phyloP scores from a whole-genome alignment of 2,797 vertebrate species.

The Hozukius guyotensis region DNA sequence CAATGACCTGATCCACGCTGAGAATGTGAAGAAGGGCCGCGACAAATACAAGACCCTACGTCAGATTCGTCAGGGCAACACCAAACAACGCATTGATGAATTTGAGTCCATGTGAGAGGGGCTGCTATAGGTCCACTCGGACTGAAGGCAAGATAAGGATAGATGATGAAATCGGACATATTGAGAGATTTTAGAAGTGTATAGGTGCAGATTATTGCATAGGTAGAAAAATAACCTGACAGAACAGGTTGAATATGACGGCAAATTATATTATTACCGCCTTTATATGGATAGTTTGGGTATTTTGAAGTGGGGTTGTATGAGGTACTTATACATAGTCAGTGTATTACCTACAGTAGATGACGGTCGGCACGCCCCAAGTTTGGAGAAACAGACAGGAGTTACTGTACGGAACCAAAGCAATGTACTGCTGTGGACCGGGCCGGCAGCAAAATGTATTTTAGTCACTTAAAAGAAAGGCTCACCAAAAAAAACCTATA shows the following conservation, averaged over 20 bases:
- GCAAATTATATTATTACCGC: conserved; percentile 12
- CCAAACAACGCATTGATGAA: conserved; percentile 97
- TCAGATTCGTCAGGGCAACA: conserved; percentile 97
- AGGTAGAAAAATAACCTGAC: conserved; percentile 14
- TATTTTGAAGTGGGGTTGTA: too few relatives aligned
- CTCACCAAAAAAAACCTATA: too few relatives aligned
- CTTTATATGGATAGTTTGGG: background rate
- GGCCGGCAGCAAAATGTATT: too few relatives aligned
- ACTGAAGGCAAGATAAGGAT: background rate
- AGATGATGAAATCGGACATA: conserved; percentile 2
- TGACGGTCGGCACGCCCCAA: too few relatives aligned
- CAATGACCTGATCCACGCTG: conserved; percentile 95
- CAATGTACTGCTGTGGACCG: too few relatives aligned
- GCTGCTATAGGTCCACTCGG: conserved; percentile 32
- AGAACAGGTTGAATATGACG: background rate
- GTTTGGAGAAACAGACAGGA: too few relatives aligned
- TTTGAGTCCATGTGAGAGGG: conserved; percentile 95
- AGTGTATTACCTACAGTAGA: too few relatives aligned
- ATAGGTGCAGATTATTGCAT: conserved; percentile 18
- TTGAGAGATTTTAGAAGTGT: conserved; percentile 31
- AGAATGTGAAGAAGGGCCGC: conserved; percentile 94
- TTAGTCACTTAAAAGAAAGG: too few relatives aligned
- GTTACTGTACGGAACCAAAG: too few relatives aligned
- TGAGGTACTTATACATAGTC: too few relatives aligned
- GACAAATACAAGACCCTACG: conserved; percentile 99